Evolutionary conservation across 2,113 vertebrate genomes (phyloP).

Genomic region (Bubo blakistoni): DNA sequence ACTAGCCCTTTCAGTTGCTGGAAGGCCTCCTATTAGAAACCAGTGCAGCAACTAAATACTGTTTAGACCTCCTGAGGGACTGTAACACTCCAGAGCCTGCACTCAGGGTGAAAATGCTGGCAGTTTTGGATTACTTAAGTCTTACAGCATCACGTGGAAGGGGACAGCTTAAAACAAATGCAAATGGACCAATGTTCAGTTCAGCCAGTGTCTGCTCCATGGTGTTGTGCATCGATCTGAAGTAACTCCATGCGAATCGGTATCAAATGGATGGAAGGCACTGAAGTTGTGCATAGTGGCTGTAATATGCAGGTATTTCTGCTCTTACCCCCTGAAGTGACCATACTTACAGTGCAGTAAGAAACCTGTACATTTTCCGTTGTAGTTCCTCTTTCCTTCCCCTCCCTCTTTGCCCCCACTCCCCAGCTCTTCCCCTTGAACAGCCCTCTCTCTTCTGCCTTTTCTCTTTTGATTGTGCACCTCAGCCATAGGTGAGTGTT

Average conservation of each 20-base stretch:
- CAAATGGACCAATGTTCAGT: neutral
- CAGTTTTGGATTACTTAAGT: neutral
- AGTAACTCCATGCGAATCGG: neutral
- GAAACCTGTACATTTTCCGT: neutral
- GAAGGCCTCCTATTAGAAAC: neutral
- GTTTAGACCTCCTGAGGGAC: neutral
- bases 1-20: neutral
- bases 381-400: neutral
- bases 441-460: neutral
- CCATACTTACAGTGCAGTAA: neutral
- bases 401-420: rapidly evolving
- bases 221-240: neutral
- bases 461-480: neutral
- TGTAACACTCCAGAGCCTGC: neutral
- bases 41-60: neutral
- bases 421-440: neutral
- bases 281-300: rapidly evolving
- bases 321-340: neutral
- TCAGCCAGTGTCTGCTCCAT: neutral
- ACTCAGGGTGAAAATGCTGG: neutral
- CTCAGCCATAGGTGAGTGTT: neutral
- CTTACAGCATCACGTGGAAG: neutral
- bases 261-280: neutral
- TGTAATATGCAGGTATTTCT: neutral
- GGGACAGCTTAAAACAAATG: neutral